Evolutionary conservation across 2,888 invertebrate species (phyloP).

Genomic region (Pseudeuparius sepicola): DNA sequence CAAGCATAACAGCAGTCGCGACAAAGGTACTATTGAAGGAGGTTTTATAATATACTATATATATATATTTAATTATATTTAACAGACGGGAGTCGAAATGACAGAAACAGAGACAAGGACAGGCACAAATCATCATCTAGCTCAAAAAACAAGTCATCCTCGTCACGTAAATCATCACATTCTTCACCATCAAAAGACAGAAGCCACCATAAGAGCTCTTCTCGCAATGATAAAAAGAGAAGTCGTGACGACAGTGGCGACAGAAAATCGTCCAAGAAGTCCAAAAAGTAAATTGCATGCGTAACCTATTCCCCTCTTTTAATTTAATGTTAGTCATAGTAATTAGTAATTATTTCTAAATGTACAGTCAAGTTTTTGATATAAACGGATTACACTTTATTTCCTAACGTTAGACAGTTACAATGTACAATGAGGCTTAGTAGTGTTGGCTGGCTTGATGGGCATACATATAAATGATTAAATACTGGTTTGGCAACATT

Average conservation of each 20-base stretch:
- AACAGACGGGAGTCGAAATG: conserved; percentile 23
- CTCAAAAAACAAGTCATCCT: conserved; percentile 19
- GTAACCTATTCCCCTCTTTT: conserved; percentile 3
- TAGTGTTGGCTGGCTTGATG: no score
- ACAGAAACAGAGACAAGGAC: conserved; percentile 29
- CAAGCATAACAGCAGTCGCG: conserved; percentile 21
- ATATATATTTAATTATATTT: no score
- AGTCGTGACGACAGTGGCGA: conserved; percentile 68
- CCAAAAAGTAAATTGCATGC: conserved; percentile 46
- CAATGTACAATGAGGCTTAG: no score
- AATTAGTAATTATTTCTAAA: no score
- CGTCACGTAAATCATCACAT: conserved; percentile 27
- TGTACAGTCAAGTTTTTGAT: no score
- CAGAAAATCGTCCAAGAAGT: conserved; percentile 55
- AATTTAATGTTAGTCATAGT: conserved; percentile 7
- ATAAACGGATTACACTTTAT: no score
- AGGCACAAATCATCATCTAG: conserved; percentile 20
- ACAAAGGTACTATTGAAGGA: conserved; percentile 17
- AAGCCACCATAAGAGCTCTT: conserved; percentile 20
- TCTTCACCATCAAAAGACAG: conserved; percentile 38
- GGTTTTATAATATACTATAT: no score
- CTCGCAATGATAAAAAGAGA: conserved; percentile 48
- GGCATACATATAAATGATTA: no score
- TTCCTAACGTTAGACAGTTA: no score
- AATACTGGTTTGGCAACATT: no score